phyloP scores from a whole-genome alignment of 2,113 vertebrate species.

The Mirounga angustirostris region DNA sequence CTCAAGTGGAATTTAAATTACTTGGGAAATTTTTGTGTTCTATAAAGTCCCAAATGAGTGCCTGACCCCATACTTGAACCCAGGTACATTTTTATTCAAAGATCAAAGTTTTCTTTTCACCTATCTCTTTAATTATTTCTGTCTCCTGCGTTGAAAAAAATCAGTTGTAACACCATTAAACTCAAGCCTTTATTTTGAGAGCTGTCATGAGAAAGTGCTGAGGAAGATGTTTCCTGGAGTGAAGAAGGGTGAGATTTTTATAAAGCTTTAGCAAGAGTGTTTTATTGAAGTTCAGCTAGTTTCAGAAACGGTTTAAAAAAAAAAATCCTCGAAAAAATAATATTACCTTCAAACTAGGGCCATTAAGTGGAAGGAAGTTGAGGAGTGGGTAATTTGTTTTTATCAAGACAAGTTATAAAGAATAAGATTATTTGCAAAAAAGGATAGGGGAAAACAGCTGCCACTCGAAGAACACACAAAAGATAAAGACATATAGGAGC shows the following conservation, averaged over 20 bases:
- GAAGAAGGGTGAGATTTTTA: not conserved
- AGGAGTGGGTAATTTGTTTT: not conserved
- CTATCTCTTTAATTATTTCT: constrained; percentile 2
- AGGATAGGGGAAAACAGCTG: not conserved
- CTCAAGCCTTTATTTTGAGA: not conserved
- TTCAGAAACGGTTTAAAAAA: not conserved
- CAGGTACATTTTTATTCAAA: not conserved
- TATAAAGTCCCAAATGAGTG: not conserved
- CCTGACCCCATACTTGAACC: not conserved
- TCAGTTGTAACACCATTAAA: not conserved
- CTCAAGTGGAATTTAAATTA: not conserved
- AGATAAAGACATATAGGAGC: not conserved
- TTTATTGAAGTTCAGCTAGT: not conserved
- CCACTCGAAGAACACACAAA: not conserved
- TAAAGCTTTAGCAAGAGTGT: not conserved
- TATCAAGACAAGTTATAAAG: not conserved
- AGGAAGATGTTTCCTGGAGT: not conserved
- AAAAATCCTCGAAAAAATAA: not conserved
- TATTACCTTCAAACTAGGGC: not conserved
- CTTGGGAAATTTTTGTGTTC: not conserved
- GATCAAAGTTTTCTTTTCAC: not conserved
- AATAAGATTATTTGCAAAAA: not conserved
- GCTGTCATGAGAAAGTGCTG: not conserved
- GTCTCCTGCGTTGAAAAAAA: not conserved
- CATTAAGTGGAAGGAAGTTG: not conserved